These are phyloP conservation scores for Bombus polaris DNA, from an alignment of 1,140 invertebrate genomes.

Conservation along the genomic window DNA sequence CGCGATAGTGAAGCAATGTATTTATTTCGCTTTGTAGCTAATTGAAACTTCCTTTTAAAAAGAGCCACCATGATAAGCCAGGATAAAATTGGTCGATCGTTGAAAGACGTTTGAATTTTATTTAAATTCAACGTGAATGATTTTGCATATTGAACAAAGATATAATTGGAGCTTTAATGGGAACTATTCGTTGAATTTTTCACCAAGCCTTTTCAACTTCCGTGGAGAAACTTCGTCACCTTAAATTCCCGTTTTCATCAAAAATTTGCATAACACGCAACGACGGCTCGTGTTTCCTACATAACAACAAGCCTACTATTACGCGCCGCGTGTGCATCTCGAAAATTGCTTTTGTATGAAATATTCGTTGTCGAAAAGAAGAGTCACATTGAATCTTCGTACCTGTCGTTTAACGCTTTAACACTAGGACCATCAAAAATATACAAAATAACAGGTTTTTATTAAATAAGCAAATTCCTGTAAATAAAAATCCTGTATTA, in stretches of 20 bases:
- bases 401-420: not conserved
- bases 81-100: no score
- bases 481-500: no score
- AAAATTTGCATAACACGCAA: not conserved
- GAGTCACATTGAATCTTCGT: not conserved
- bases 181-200: not conserved
- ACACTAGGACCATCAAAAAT: no score
- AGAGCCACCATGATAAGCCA: no score
- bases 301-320: not conserved
- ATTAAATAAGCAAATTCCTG: no score
- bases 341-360: not conserved
- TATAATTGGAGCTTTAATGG: not conserved
- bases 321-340: not conserved
- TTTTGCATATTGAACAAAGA: not conserved
- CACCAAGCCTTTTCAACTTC: not conserved
- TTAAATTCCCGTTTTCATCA: not conserved
- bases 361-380: no score
- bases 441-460: no score
- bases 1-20: not conserved
- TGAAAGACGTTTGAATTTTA: not conserved
- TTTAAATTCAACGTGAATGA: not conserved
- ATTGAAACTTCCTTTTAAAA: not conserved
- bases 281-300: not conserved
- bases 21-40: not conserved
- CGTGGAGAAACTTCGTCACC: no score